Evolutionary conservation across 1,140 invertebrate species (phyloP).

Genomic region (Solenopsis fugax): DNA sequence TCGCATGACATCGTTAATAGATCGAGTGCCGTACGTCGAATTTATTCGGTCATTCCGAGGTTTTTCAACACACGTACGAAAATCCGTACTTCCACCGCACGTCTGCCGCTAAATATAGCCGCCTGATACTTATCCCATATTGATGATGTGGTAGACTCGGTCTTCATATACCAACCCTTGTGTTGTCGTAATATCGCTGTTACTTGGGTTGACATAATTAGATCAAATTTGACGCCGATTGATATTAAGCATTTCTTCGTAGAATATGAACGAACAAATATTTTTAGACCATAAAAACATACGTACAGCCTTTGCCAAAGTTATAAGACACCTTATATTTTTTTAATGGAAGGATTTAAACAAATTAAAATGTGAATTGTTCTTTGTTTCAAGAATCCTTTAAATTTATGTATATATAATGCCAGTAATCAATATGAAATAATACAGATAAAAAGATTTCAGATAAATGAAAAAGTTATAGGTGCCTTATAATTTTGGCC

Average conservation of each 20-base stretch:
- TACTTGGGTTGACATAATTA: background rate
- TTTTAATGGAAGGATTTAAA: too few species aligned
- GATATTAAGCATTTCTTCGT: background rate
- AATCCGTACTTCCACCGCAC: background rate
- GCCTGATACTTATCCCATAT: background rate
- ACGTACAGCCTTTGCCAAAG: too few species aligned
- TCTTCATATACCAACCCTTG: background rate
- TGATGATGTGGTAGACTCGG: background rate
- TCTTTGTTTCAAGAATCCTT: too few species aligned
- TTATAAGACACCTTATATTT: too few species aligned
- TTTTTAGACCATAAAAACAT: background rate
- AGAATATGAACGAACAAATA: background rate
- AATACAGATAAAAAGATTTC: too few species aligned
- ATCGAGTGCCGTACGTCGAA: background rate
- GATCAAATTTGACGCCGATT: background rate
- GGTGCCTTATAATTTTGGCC: too few species aligned
- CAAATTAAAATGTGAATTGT: too few species aligned
- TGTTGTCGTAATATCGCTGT: background rate
- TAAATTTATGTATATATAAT: too few species aligned
- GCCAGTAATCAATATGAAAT: too few species aligned
- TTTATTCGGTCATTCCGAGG: background rate
- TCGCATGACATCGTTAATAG: conserved; percentile 8
- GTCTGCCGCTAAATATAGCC: conserved; percentile 5
- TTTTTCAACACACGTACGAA: background rate
- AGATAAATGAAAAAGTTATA: too few species aligned